Evolutionary conservation across 2,888 invertebrate genomes (phyloP), one percentile per base, ranked within the genome.

Genomic region (Dryomyza anilis): DNA sequence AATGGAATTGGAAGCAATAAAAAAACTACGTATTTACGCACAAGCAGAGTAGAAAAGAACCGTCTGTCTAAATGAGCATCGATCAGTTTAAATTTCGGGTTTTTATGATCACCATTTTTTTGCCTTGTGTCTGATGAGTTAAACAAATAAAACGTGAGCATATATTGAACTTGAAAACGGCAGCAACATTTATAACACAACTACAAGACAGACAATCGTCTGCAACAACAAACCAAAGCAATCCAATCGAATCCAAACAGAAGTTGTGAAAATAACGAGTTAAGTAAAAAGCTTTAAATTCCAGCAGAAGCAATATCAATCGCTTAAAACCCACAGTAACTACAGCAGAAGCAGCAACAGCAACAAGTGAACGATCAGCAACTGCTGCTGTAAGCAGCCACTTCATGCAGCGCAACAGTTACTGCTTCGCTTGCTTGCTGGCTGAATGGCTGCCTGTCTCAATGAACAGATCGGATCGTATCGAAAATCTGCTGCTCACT

Each of bases 271-370:
- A 19, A 29, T n/a, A 55, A 30, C 53, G 10, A 55, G 55, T 55
- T 36, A 14, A 55, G 36, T 36, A 55, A 55, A 55, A n/a, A n/a
- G n/a, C 36, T 55, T 55, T 55, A 30, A 55, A 33, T 55, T 55
- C 30, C 55, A 33, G 36, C 6, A 55, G 33, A 55, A 55, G 55
- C 55, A 36, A 55, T 36, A 55, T 33, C 30, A 55, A 55, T 55
- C 55, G 12, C 27, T 3, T n/a, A n/a, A n/a, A n/a, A n/a, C n/a
- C n/a, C n/a, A n/a, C n/a, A n/a, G n/a, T n/a, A n/a, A n/a, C n/a
- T n/a, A n/a, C n/a, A n/a, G n/a, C n/a, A n/a, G n/a, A n/a, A 43
- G 27, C 33, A 55, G 36, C 16, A 55, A 55, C 33, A 55, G 36
- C 30, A 16, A 30, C 30, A 2, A 53, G 27, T 7, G 5, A 30